Evolutionary conservation across 2,113 vertebrate genomes (phyloP).

Genomic region (Pelvicachromis taeniatus): DNA sequence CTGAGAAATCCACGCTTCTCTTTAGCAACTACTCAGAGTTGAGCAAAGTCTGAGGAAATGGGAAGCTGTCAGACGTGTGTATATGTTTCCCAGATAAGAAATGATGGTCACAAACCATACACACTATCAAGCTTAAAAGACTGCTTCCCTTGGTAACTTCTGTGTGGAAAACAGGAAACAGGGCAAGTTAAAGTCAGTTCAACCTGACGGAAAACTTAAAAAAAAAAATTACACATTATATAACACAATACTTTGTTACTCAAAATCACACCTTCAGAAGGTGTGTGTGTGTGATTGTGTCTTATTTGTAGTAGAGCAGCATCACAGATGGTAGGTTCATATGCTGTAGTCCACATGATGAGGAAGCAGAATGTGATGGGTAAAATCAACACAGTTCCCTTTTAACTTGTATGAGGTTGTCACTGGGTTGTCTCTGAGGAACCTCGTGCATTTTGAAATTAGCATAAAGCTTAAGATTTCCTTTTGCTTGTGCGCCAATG

Average conservation of each 20-base stretch:
- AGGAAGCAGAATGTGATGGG: not conserved
- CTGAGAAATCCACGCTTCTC: not conserved
- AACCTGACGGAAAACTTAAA: not conserved
- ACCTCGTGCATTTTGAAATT: not conserved
- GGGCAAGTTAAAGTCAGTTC: not conserved
- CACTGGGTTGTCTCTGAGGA: not conserved
- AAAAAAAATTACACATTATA: not conserved
- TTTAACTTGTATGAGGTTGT: not conserved
- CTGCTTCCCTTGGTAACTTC: not conserved
- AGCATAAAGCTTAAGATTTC: not conserved
- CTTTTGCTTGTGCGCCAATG: not conserved
- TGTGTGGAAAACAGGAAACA: conserved; percentile 15
- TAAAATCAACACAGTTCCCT: not conserved
- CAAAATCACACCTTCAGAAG: not conserved
- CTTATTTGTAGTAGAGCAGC: not conserved
- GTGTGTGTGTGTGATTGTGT: not conserved
- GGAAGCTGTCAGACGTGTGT: not conserved
- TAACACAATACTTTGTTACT: not conserved
- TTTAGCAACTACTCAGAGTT: not conserved
- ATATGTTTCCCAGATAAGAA: not conserved
- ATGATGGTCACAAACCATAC: not conserved
- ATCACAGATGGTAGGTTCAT: not conserved
- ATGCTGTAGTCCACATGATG: not conserved
- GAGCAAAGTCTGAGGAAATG: not conserved
- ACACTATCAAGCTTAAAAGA: not conserved